phyloP scores from a whole-genome alignment of 1,140 invertebrate species.

The Octopus bimaculoides region DNA sequence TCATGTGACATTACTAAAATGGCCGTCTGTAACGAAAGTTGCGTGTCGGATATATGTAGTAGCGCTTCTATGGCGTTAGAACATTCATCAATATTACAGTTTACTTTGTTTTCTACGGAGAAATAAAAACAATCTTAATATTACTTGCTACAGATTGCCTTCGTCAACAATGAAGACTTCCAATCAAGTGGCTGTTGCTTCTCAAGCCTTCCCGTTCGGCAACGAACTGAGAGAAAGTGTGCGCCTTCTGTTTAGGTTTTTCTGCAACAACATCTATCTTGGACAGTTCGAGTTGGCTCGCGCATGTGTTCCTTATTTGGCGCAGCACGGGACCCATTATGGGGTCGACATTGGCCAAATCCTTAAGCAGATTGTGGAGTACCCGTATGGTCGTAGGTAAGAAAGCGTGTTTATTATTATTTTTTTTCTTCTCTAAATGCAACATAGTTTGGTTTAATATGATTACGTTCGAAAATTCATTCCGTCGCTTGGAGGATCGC shows the following conservation, averaged over 20 bases:
- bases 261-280: conserved; percentile 51
- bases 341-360: conserved; percentile 26
- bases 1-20: too few species aligned
- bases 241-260: conserved; percentile 42
- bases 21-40: too few species aligned
- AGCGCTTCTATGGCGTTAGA: too few species aligned
- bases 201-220: conserved; percentile 21
- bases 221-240: conserved; percentile 32
- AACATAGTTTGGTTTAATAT: too few species aligned
- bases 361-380: conserved; percentile 33
- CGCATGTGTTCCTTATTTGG: conserved; percentile 37
- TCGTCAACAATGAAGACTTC: neutral
- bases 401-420: neutral
- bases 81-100: too few species aligned
- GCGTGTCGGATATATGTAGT: too few species aligned
- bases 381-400: conserved; percentile 47
- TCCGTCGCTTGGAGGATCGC: too few species aligned
- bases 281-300: conserved; percentile 55
- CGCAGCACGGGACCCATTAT: conserved; percentile 3
- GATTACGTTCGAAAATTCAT: too few species aligned
- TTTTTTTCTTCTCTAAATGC: too few species aligned
- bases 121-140: too few species aligned
- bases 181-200: neutral
- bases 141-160: too few species aligned
- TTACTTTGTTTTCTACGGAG: too few species aligned